Conservation (phyloP, 2,888 invertebrate genomes). For the Mimumesa dahlbomi region DNA sequence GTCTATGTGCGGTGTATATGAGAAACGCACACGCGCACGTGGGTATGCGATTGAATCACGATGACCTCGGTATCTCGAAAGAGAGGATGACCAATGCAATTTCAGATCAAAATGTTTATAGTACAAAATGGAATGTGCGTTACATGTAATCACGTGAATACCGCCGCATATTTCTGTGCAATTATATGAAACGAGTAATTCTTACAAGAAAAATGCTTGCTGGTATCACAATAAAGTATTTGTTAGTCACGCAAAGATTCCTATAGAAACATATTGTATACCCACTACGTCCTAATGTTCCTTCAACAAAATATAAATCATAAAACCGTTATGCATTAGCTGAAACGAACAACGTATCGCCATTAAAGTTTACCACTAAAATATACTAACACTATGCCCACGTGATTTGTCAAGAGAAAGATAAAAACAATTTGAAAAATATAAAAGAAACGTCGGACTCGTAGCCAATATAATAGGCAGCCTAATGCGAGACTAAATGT, state of each 20-base stretch:
- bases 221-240: background rate
- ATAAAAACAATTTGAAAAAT: background rate
- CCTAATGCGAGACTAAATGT: conserved; percentile 55
- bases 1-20: background rate
- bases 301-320: too few species aligned
- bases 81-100: conserved; percentile 13
- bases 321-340: too few species aligned
- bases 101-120: conserved; percentile 35
- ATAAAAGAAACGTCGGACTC: background rate
- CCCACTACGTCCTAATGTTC: too few species aligned
- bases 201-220: background rate
- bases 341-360: too few species aligned
- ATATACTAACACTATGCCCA: too few species aligned
- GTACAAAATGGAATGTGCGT: conserved; percentile 17
- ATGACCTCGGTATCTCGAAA: conserved; percentile 28
- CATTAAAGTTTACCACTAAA: too few species aligned
- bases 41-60: conserved; percentile 23
- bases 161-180: background rate
- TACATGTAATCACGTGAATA: conserved; percentile 14
- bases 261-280: background rate
- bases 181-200: background rate
- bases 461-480: conserved; percentile 28
- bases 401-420: background rate
- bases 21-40: background rate
- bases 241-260: background rate